Conservation (phyloP, 2,888 invertebrate species). For the Ophion slaviceki region DNA sequence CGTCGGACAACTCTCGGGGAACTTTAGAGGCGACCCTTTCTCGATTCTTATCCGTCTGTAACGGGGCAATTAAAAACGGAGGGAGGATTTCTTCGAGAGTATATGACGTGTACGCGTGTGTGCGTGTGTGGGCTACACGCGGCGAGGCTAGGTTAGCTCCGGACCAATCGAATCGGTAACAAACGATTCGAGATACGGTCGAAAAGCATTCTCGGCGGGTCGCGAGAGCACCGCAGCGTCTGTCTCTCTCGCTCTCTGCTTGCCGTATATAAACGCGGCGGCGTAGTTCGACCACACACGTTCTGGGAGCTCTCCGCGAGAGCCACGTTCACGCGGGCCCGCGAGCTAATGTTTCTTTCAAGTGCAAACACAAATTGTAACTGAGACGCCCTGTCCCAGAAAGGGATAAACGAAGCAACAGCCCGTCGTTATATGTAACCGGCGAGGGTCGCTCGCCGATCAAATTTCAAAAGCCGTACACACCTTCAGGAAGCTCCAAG, state of each 20-base stretch:
- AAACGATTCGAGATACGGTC: slow-evolving; percentile 81
- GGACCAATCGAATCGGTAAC: slow-evolving; percentile 80
- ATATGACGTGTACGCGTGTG: background rate
- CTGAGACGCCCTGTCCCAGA: slow-evolving; percentile 75
- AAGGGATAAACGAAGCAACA: background rate
- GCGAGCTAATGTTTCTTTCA: slow-evolving; percentile 82
- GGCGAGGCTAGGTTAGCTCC: slow-evolving; percentile 41
- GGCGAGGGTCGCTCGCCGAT: slow-evolving; percentile 75
- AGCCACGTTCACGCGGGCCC: slow-evolving; percentile 64
- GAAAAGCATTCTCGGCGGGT: slow-evolving; percentile 68
- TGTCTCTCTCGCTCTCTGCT: background rate
- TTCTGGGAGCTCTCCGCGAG: slow-evolving; percentile 60
- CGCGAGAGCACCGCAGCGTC: slow-evolving; percentile 25
- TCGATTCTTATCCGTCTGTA: slow-evolving; percentile 72
- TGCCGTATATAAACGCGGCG: slow-evolving; percentile 28
- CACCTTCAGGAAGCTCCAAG: slow-evolving; percentile 44
- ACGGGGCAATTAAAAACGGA: slow-evolving; percentile 72
- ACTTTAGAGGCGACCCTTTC: slow-evolving; percentile 47
- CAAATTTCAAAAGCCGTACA: slow-evolving; percentile 82
- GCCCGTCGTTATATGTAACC: background rate
- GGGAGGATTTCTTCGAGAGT: slow-evolving; percentile 55
- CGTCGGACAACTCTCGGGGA: slow-evolving; percentile 8
- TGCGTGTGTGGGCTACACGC: background rate
- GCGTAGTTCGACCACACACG: slow-evolving; percentile 79
- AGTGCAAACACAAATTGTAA: slow-evolving; percentile 83